Base-by-base conservation (phyloP, 1,140 invertebrate species). In the Druon quercuslanigerum region DNA sequence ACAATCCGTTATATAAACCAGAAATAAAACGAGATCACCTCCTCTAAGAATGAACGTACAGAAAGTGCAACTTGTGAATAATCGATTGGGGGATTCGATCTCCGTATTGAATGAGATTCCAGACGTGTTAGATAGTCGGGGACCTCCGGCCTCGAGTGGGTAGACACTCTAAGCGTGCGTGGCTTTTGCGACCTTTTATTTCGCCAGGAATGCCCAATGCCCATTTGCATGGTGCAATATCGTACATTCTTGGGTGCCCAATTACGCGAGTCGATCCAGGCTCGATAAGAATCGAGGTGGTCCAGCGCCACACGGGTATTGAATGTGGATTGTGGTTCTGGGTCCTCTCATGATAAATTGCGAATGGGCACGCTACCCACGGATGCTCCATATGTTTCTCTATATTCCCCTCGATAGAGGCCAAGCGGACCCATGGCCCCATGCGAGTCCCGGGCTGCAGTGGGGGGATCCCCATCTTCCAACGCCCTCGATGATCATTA, bases 191-290 rank as follows among this genome's bases (percentile, higher is more conserved):
- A 51, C 80, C 81, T 79, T 88, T 88, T 90, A 87, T 88, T 87
- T 86, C 78, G 73, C 79, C 77, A 84, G 73, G 84, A 83, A 88
- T 85, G 85, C 84, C 85, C 86, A 90, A 88, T 86, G 85, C 84
- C 85, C 86, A 91, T 91, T 91, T 91, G 89, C 90, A 91, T 91
- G 89, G 89, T 89, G 90, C 88, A 90, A 91, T 91, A 90, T 90
- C 87, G 88, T 89, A 88, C 87, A 87, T 90, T 90, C 88, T 90
- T 90, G 89, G 86, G 87, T 87, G 88, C 88, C 90, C 90, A 91
- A 91, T 91, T 91, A 91, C 90, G 90, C 87, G 89, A 89, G 87
- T 89, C 90, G 90, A 91, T 91, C 84, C 82, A 82, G 81, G 73
- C 80, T 80, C 87, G 90, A 91, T 91, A 91, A 87, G 85, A 84